These are phyloP conservation scores for Digitonthophagus gazella DNA, from an alignment of 2,888 invertebrate species.

Conservation along the genomic window DNA sequence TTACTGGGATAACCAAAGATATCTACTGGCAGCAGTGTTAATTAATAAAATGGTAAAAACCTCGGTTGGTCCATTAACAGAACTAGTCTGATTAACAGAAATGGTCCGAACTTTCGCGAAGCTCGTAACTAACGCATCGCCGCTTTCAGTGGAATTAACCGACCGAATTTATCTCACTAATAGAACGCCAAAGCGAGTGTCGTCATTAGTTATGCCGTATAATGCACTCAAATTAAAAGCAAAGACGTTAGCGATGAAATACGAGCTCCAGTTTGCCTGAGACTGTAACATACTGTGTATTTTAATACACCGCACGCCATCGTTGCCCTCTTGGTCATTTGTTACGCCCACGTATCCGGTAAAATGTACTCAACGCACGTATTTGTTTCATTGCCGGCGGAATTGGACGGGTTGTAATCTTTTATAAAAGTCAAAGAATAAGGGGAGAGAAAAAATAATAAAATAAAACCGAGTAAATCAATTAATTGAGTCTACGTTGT, in stretches of 20 bases:
- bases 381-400: constrained; percentile 12
- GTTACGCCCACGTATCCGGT: constrained; percentile 16
- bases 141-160: background rate
- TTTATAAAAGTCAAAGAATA: constrained; percentile 6
- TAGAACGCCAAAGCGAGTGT: background rate
- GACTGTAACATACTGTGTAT: constrained; percentile 1
- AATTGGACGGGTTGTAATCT: constrained; percentile 9
- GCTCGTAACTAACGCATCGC: background rate
- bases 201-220: background rate
- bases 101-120: background rate
- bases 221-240: constrained; percentile 16
- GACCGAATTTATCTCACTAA: background rate
- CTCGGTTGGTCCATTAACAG: background rate
- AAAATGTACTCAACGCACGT: constrained; percentile 16
- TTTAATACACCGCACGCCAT: constrained; percentile 15
- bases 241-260: constrained; percentile 15
- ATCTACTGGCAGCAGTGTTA: no score
- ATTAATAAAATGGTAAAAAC: background rate
- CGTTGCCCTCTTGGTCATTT: constrained; percentile 2
- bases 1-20: no score
- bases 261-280: constrained; percentile 3
- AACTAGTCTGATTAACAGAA: background rate
- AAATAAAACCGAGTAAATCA: background rate
- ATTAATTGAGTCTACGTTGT: background rate
- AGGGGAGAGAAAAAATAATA: background rate